Conservation (phyloP, 2,113 vertebrate species). For the Pongo abelii region DNA sequence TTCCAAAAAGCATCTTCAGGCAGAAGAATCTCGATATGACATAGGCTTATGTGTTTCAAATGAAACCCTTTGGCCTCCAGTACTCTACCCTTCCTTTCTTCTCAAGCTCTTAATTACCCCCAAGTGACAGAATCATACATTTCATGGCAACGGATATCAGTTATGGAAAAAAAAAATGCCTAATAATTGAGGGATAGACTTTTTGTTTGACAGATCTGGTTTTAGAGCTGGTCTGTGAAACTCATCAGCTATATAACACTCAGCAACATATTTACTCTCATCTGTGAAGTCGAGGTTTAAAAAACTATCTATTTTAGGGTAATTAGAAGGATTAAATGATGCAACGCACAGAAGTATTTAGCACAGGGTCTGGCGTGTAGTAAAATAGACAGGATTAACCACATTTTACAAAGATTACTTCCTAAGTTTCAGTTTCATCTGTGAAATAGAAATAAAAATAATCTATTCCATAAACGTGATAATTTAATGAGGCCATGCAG, state of each 20-base stretch:
- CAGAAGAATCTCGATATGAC: not conserved
- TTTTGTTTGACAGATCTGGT: not conserved
- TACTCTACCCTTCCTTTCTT: not conserved
- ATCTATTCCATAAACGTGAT: not conserved
- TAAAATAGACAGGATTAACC: conserved; percentile 9
- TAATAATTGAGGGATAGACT: not conserved
- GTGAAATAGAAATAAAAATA: conserved; percentile 5
- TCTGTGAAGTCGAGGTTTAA: not conserved
- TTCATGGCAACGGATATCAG: not conserved
- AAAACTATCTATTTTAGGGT: not conserved
- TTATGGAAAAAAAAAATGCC: not conserved
- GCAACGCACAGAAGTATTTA: not conserved
- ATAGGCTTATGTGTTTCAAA: not conserved
- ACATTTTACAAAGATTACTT: not conserved
- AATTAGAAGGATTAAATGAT: not conserved
- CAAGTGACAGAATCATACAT: not conserved
- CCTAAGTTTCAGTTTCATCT: not conserved
- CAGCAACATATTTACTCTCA: not conserved
- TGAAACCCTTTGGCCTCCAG: not conserved
- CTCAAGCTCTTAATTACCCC: not conserved
- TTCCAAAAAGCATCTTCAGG: not conserved
- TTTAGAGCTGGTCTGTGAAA: not conserved
- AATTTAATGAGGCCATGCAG: not conserved
- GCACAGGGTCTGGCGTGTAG: not conserved
- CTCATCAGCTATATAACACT: not conserved